Evolutionary conservation across 2,113 vertebrate genomes (phyloP).

Genomic region (Eptatretus burgeri): DNA sequence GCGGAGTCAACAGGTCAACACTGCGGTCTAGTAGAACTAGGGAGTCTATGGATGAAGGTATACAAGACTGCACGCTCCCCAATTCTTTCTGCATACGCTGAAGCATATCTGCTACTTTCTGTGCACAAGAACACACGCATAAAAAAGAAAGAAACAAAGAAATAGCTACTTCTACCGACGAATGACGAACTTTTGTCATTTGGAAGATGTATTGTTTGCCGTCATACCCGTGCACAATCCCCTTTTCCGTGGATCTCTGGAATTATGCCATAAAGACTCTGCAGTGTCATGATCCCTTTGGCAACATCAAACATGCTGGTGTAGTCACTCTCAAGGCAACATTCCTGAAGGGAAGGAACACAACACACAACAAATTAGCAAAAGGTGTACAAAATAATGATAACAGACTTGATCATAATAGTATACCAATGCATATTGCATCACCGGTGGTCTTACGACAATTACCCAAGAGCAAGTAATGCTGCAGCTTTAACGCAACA

Average conservation of each 20-base stretch:
- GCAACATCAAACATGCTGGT: conserved; percentile 78
- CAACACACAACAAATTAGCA: conserved; percentile 5
- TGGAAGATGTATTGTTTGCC: too few relatives aligned
- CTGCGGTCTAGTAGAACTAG: conserved; percentile 69
- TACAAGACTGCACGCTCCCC: conserved; percentile 54
- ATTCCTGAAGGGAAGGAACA: conserved; percentile 29
- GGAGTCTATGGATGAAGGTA: conserved; percentile 66
- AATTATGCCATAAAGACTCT: conserved; percentile 78
- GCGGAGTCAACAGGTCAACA: conserved; percentile 51
- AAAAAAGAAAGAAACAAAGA: background rate
- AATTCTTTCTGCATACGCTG: conserved; percentile 89
- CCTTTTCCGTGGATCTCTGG: conserved; percentile 90
- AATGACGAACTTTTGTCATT: too few relatives aligned
- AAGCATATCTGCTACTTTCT: conserved; percentile 99
- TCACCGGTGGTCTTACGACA: background rate
- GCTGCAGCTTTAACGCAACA: too few relatives aligned
- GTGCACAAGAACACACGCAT: conserved; percentile 10
- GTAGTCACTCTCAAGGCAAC: conserved; percentile 82
- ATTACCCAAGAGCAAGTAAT: too few relatives aligned
- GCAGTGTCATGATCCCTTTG: conserved; percentile 79
- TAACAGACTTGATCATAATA: background rate
- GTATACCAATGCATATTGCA: too few relatives aligned
- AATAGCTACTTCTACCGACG: background rate
- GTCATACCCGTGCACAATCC: conserved; percentile 49
- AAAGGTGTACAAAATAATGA: background rate